A percentile compares a stretch with the other conserved stretches of the same genome.
These are phyloP conservation scores for Dicentrarchus labrax DNA, from an alignment of 2,113 vertebrate species.

Conservation along the genomic window DNA sequence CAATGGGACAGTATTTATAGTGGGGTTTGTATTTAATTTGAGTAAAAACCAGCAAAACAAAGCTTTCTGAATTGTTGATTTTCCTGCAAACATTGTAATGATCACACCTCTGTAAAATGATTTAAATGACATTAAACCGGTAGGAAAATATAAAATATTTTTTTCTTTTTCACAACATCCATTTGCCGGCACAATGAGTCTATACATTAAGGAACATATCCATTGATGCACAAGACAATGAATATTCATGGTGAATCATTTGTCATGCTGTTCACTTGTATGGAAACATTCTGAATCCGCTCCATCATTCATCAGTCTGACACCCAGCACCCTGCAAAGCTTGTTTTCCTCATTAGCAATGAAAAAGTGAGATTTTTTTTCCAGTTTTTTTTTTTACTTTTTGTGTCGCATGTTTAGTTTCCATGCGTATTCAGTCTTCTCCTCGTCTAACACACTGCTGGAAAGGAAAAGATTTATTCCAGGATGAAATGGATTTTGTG, in stretches of 20 bases:
- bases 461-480: background rate
- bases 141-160: background rate
- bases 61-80: background rate
- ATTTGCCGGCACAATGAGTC: background rate
- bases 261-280: slow-evolving; percentile 16
- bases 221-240: slow-evolving; percentile 22
- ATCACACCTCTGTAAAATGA: background rate
- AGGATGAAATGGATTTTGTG: slow-evolving; percentile 34
- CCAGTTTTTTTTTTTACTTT: background rate
- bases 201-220: slow-evolving; percentile 10
- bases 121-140: background rate
- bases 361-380: background rate
- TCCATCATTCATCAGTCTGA: slow-evolving; percentile 45
- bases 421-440: slow-evolving; percentile 4
- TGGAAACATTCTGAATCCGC: slow-evolving; percentile 20
- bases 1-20: background rate
- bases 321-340: slow-evolving; percentile 13
- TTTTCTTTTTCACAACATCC: background rate
- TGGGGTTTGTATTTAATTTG: background rate
- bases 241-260: slow-evolving; percentile 45
- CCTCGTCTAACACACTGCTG: background rate
- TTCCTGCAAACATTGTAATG: background rate
- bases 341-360: background rate
- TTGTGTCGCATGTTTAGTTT: slow-evolving; percentile 11
- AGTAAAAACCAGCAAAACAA: background rate